Evolutionary conservation across 1,140 invertebrate genomes (phyloP).

Genomic region (Drosophila carrolli): DNA sequence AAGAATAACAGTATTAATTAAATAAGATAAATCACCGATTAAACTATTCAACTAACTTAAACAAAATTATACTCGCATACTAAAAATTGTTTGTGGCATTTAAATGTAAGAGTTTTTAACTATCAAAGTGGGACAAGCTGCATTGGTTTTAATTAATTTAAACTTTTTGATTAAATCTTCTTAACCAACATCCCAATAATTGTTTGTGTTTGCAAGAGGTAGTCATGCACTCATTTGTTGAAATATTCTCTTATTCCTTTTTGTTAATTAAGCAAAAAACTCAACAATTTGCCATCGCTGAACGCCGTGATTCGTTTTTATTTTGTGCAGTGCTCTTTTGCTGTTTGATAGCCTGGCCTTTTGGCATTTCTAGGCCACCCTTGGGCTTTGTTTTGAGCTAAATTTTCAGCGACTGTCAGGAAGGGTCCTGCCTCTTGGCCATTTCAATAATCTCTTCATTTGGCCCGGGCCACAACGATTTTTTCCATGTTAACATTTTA

Average conservation of each 20-base stretch:
- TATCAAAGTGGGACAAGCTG: too few relatives aligned
- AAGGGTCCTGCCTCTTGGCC: conserved; percentile 38
- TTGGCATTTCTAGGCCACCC: conserved; percentile 38
- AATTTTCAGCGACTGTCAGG: conserved; percentile 67
- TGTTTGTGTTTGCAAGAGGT: background rate
- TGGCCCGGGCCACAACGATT: conserved; percentile 53
- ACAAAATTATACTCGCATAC: too few relatives aligned
- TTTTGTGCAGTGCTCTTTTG: conserved; percentile 23
- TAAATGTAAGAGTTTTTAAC: too few relatives aligned
- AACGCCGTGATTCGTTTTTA: background rate
- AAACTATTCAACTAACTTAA: too few relatives aligned
- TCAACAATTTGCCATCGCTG: too few relatives aligned
- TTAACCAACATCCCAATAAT: background rate
- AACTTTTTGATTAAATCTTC: background rate
- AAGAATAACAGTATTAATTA: too few relatives aligned
- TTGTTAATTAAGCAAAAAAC: background rate
- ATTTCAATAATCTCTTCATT: conserved; percentile 83
- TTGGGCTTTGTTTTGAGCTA: conserved; percentile 42
- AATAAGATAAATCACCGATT: too few relatives aligned
- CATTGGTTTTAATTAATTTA: too few relatives aligned
- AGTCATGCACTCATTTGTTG: background rate
- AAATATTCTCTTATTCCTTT: background rate
- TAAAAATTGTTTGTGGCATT: too few relatives aligned
- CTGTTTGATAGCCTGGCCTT: conserved; percentile 48
- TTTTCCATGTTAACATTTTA: conserved; percentile 78